Percentiles rank a stretch among this genome's conserved stretches.
Evolutionary conservation across 2,797 vertebrate species (phyloP).

Genomic region (Smutsia gigantea): DNA sequence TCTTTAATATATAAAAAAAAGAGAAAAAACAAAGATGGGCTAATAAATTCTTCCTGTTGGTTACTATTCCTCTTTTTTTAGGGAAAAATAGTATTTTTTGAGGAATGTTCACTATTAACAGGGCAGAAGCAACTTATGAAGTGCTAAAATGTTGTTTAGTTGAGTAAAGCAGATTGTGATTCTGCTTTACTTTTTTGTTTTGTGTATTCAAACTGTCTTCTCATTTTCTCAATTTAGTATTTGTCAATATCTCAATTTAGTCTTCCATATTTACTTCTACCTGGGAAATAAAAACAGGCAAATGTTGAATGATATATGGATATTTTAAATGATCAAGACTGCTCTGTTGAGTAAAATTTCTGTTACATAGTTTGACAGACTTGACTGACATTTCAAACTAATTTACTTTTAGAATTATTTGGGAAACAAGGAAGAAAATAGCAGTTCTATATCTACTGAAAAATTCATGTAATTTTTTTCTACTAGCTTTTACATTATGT

Average conservation of each 20-base stretch:
- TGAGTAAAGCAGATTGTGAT: background rate
- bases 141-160: background rate
- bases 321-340: background rate
- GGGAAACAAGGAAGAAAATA: background rate
- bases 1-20: background rate
- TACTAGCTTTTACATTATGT: background rate
- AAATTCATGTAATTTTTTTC: background rate
- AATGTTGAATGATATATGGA: background rate
- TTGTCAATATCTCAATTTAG: background rate
- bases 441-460: background rate
- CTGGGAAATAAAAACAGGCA: background rate
- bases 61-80: background rate
- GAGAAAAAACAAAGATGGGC: background rate
- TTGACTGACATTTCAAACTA: background rate
- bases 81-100: background rate
- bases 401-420: background rate
- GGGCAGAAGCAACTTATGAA: background rate
- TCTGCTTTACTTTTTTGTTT: too few relatives aligned
- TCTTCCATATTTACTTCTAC: background rate
- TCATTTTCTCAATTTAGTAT: background rate
- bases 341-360: background rate
- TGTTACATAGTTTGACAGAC: background rate
- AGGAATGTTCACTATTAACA: background rate
- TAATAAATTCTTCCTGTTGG: background rate
- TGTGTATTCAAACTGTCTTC: background rate